These are phyloP conservation scores for Phaethon lepturus DNA, from an alignment of 2,113 vertebrate genomes.

Conservation along the genomic window DNA sequence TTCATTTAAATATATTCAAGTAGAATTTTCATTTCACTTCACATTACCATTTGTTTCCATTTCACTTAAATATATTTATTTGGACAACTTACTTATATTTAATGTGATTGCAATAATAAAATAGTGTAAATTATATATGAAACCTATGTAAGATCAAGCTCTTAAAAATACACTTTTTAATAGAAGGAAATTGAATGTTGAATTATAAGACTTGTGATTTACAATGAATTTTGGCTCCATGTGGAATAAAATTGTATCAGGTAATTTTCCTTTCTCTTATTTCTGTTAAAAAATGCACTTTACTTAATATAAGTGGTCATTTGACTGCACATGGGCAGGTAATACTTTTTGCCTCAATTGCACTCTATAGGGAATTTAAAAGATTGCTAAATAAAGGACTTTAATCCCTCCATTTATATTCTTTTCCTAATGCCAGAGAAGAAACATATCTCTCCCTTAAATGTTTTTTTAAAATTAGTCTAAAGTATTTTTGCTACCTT, in stretches of 20 bases:
- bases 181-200: neutral
- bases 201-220: neutral
- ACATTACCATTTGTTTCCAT: neutral
- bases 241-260: neutral
- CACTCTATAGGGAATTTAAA: neutral
- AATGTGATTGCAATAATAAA: neutral
- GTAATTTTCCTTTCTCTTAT: neutral
- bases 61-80: neutral
- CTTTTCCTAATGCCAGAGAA: neutral
- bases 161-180: neutral
- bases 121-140: neutral
- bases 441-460: neutral
- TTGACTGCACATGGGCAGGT: neutral
- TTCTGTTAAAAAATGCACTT: neutral
- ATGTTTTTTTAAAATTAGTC: neutral
- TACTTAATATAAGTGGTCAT: neutral
- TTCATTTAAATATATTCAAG: neutral
- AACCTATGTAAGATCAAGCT: neutral
- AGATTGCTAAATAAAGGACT: neutral
- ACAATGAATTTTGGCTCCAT: neutral
- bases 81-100: neutral
- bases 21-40: neutral
- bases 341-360: neutral
- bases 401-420: neutral
- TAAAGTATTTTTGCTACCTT: neutral